These are phyloP conservation scores for Ophion slaviceki DNA, from an alignment of 2,888 invertebrate genomes.

Conservation along the genomic window DNA sequence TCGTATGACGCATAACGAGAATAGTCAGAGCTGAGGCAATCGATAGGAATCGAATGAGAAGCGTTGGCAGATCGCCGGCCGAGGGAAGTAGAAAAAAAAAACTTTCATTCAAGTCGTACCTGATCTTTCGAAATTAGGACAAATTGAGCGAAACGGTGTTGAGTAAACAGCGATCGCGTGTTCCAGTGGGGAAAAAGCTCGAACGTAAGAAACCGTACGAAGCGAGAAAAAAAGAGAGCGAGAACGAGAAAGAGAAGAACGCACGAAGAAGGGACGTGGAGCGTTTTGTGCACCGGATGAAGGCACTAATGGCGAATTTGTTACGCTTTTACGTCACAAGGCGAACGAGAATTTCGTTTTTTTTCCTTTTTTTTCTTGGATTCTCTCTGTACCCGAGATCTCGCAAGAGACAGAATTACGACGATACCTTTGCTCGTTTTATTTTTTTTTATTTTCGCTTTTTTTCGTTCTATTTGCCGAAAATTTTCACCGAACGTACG, in stretches of 20 bases:
- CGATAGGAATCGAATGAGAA: background rate
- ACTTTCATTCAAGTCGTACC: background rate
- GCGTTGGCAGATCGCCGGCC: background rate
- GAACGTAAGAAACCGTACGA: conserved; percentile 16
- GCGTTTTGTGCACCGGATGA: conserved; percentile 43
- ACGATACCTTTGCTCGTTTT: background rate
- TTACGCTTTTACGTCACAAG: conserved; percentile 40
- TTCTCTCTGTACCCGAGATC: background rate
- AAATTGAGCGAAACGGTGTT: conserved; percentile 47
- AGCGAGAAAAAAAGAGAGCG: background rate
- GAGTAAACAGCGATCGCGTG: conserved; percentile 47
- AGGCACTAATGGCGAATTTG: conserved; percentile 44
- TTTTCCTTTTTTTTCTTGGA: background rate
- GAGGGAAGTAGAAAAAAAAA: conserved; percentile 16
- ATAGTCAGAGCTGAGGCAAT: too few relatives aligned
- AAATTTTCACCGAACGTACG: conserved; percentile 22
- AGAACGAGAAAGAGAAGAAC: conserved; percentile 6
- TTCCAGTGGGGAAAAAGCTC: conserved; percentile 30
- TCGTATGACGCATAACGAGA: too few relatives aligned
- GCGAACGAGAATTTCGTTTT: conserved; percentile 36
- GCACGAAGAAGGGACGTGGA: conserved; percentile 20
- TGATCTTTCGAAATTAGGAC: conserved; percentile 27
- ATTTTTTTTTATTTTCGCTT: background rate
- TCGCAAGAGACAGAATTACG: conserved; percentile 19
- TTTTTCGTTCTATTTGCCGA: background rate